Conservation (phyloP, 2,888 invertebrate genomes). For the Synergus umbraculus region DNA sequence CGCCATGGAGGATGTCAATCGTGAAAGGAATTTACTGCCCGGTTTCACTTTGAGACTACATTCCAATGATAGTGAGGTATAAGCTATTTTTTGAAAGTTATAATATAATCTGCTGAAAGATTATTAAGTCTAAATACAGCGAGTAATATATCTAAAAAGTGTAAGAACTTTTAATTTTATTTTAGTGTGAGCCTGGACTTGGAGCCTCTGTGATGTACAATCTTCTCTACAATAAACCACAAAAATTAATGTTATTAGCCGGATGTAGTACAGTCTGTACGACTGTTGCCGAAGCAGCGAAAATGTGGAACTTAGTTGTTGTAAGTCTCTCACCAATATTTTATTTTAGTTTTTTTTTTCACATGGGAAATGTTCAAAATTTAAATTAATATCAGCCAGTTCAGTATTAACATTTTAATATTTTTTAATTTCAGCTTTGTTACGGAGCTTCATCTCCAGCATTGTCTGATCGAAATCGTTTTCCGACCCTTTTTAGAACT, state of each 20-base stretch:
- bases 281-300: constrained; percentile 98
- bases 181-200: constrained; percentile 98
- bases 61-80: constrained; percentile 98
- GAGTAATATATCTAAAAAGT: background rate
- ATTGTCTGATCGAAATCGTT: constrained; percentile 95
- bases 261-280: constrained; percentile 99
- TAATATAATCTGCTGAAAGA: background rate
- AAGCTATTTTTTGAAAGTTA: background rate
- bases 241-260: constrained; percentile 94
- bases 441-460: constrained; percentile 99
- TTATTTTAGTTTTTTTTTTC: background rate
- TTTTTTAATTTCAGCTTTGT: constrained; percentile 85
- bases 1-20: constrained; percentile 97
- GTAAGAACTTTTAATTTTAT: constrained; percentile 64
- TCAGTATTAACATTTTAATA: constrained; percentile 4
- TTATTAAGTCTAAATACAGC: background rate
- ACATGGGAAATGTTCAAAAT: too few species aligned
- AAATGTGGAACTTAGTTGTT: constrained; percentile 99
- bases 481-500: constrained; percentile 98
- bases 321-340: constrained; percentile 81
- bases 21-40: constrained; percentile 90
- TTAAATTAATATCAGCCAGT: background rate
- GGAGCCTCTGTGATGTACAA: constrained; percentile 99
- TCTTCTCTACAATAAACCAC: constrained; percentile 95
- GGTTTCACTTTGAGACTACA: constrained; percentile 94